Percentiles rank a stretch among this genome's conserved stretches.
Conservation (phyloP, 2,113 vertebrate species). For the Silurus glanis region DNA sequence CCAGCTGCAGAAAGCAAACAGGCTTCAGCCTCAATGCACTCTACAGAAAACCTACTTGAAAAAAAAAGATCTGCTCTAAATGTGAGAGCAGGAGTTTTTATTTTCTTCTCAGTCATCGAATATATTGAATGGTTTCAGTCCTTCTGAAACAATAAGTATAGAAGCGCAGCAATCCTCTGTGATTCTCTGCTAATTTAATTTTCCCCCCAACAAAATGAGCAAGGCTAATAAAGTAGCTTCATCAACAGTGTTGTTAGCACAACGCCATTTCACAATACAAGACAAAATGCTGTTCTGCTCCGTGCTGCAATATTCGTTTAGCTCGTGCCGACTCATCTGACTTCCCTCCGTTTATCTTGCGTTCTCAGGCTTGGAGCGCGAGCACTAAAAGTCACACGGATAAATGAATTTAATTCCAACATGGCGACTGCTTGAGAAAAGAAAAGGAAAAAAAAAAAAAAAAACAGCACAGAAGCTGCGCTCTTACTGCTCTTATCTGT, state of each 20-base stretch:
- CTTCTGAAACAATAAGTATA: background rate
- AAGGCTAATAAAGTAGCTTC: constrained; percentile 33
- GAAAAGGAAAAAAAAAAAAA: no score
- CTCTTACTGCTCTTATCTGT: constrained; percentile 33
- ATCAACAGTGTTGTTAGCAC: constrained; percentile 32
- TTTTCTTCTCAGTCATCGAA: background rate
- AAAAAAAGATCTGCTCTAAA: background rate
- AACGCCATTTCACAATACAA: constrained; percentile 23
- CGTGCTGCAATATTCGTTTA: background rate
- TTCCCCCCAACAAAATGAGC: background rate
- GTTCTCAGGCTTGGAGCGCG: constrained; percentile 17
- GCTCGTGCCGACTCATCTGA: constrained; percentile 2
- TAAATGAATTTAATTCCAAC: constrained; percentile 40
- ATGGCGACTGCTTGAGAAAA: constrained; percentile 25
- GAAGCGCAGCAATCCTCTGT: background rate
- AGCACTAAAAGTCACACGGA: constrained; percentile 25
- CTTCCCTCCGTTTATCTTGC: constrained; percentile 21
- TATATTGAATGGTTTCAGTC: constrained; percentile 1
- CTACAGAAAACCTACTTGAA: background rate
- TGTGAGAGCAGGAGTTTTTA: background rate
- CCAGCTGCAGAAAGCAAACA: constrained; percentile 33
- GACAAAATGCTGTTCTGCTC: constrained; percentile 15
- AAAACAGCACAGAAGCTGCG: background rate
- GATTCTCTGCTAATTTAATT: constrained; percentile 22
- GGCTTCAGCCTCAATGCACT: background rate